Conservation (phyloP, 1,140 invertebrate genomes). For the Pectinophora gossypiella region DNA sequence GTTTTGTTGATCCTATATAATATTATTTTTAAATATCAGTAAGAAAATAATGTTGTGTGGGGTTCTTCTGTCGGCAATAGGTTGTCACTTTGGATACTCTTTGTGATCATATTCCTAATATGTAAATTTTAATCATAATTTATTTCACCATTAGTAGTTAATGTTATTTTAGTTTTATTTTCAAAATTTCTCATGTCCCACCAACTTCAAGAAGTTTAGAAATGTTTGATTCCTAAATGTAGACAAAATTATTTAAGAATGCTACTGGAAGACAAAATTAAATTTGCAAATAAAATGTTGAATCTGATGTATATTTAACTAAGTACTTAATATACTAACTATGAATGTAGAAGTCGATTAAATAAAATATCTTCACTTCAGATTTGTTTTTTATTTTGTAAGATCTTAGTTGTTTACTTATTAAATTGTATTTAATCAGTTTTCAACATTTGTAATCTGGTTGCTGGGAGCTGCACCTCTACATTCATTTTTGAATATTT, state of each 20-base stretch:
- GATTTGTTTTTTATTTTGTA: too few species aligned
- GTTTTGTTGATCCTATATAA: neutral
- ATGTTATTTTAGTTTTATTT: neutral
- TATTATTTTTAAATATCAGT: neutral
- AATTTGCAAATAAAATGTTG: too few species aligned
- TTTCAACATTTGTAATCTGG: conserved; percentile 41
- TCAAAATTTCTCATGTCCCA: neutral
- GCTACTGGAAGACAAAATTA: too few species aligned
- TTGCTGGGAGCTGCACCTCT: conserved; percentile 31
- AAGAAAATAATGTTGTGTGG: conserved; percentile 39
- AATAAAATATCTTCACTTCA: too few species aligned
- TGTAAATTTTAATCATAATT: neutral
- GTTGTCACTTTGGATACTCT: conserved; percentile 67
- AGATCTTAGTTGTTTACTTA: too few species aligned
- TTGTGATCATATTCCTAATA: conserved; percentile 50
- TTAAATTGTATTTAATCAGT: conserved; percentile 14
- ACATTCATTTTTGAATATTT: conserved; percentile 68
- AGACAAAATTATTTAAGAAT: too few species aligned
- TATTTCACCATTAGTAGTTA: neutral
- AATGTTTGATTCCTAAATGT: too few species aligned
- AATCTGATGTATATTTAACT: too few species aligned
- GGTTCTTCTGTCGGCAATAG: conserved; percentile 57
- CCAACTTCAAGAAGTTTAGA: neutral
- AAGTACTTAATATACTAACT: too few species aligned
- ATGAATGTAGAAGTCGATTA: too few species aligned